Evolutionary conservation across 2,113 vertebrate species (phyloP), one percentile per base, ranked within the genome.

Genomic region (Hyperopisus bebe): DNA sequence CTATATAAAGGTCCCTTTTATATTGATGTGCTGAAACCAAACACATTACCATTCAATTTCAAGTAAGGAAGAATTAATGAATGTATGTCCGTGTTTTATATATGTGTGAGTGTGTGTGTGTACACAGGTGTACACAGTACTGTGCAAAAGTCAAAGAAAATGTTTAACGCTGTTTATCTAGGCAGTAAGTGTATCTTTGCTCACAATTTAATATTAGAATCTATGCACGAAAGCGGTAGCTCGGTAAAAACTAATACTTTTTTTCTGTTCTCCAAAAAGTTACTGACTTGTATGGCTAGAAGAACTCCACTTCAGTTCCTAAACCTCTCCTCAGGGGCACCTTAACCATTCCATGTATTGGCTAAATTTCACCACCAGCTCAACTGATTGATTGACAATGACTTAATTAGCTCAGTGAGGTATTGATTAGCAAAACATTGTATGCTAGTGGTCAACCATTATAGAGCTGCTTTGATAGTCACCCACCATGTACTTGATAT

Each of bases 11-110:
- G 94, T 0, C 44, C 86, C 8, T 89, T 93, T 90, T 91, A 94
- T 87, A 96, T 95, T 90, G 93, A 91, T 10, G 91, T 96, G 13
- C 94, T 97, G 19, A 94, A 92, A 62, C 96, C 96, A 58, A 96
- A 94, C 92, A 97, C 96, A 0, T 90, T 96, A 0, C 96, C 96
- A 0, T 96, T 96, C 91, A 95, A 95, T 89, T 96, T 97, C 92
- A 96, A 96, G 96, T 97, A 96, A 94, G 96, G 95, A 5, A 51
- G 6, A 48, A 42, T 89, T 84, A 86, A 39, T 51, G 55, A 44
- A 58, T 50, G 35, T 15, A 3, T 62, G 21, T 9, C 17, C 10
- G 24, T 42, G 35, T 83, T n/a, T 44, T 80, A 17, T 80, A 1
- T 6, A 1, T 31, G 27, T 80, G 74, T 62, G 55, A 9, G 2